Evolutionary conservation across 2,113 vertebrate genomes (phyloP).

Genomic region (Phoxinus phoxinus): DNA sequence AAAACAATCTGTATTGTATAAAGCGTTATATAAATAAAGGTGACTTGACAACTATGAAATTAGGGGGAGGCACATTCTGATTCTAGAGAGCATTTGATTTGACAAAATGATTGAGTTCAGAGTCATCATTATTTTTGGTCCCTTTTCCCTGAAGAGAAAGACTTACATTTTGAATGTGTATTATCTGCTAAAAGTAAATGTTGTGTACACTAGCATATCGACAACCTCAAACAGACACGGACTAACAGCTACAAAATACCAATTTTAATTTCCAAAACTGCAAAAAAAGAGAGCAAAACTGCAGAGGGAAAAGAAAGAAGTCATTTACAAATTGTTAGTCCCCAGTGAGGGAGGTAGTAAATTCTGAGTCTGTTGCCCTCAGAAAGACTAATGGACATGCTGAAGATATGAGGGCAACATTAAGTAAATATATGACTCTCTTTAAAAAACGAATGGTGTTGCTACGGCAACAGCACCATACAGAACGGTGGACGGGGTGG

Average conservation of each 20-base stretch:
- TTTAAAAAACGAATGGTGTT: constrained; percentile 63
- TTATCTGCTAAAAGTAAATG: no score
- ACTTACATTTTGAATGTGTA: not conserved
- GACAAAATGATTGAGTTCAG: not conserved
- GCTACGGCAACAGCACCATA: constrained; percentile 59
- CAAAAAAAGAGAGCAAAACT: constrained; percentile 19
- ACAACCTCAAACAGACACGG: not conserved
- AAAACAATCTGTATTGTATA: no score
- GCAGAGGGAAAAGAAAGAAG: constrained; percentile 49
- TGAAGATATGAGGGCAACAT: constrained; percentile 65
- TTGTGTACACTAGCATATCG: not conserved
- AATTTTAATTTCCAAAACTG: not conserved
- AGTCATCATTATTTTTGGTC: not conserved
- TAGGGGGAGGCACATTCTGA: not conserved
- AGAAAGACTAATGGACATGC: constrained; percentile 62
- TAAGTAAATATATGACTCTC: constrained; percentile 70
- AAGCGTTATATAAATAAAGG: no score
- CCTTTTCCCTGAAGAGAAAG: not conserved
- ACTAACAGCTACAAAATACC: not conserved
- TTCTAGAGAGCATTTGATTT: not conserved
- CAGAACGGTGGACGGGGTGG: constrained; percentile 41
- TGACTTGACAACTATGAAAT: not conserved
- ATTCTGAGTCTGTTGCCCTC: constrained; percentile 60
- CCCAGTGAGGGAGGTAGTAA: constrained; percentile 55
- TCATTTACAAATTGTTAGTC: constrained; percentile 62